Evolutionary conservation across 2,113 vertebrate species (phyloP).

Genomic region (Mungos mungo): DNA sequence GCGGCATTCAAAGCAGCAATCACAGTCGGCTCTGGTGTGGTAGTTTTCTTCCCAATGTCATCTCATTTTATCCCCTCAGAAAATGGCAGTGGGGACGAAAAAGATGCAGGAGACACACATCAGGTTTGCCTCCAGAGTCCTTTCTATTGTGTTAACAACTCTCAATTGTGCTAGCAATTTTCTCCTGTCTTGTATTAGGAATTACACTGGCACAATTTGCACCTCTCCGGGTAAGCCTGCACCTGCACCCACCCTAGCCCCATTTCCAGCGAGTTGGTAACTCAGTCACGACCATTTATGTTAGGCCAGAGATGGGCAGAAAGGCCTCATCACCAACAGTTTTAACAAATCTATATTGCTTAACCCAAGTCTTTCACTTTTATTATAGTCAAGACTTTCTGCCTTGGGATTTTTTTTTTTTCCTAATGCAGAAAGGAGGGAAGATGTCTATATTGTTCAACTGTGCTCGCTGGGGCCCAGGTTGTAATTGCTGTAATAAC

Average conservation of each 20-base stretch:
- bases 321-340: background rate
- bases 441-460: background rate
- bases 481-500: background rate
- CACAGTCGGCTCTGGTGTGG: slow-evolving; percentile 66
- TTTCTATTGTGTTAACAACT: slow-evolving; percentile 79
- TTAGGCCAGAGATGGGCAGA: background rate
- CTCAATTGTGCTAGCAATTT: slow-evolving; percentile 75
- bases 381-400: slow-evolving; percentile 22
- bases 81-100: slow-evolving; percentile 76
- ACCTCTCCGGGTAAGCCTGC: slow-evolving; percentile 50
- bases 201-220: slow-evolving; percentile 72
- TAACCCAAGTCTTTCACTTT: slow-evolving; percentile 39
- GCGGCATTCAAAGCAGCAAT: slow-evolving; percentile 80
- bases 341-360: slow-evolving; percentile 63
- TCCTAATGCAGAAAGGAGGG: background rate
- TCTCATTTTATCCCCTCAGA: slow-evolving; percentile 77
- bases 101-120: slow-evolving; percentile 55
- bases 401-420: slow-evolving; percentile 8
- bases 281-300: background rate
- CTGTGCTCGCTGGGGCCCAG: background rate
- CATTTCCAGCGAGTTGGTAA: slow-evolving; percentile 20
- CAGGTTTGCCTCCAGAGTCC: slow-evolving; percentile 65
- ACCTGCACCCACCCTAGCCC: background rate
- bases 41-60: slow-evolving; percentile 79
- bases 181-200: slow-evolving; percentile 57